Conservation (phyloP, 2,888 invertebrate species). For the Chrysolina oricalcia region DNA sequence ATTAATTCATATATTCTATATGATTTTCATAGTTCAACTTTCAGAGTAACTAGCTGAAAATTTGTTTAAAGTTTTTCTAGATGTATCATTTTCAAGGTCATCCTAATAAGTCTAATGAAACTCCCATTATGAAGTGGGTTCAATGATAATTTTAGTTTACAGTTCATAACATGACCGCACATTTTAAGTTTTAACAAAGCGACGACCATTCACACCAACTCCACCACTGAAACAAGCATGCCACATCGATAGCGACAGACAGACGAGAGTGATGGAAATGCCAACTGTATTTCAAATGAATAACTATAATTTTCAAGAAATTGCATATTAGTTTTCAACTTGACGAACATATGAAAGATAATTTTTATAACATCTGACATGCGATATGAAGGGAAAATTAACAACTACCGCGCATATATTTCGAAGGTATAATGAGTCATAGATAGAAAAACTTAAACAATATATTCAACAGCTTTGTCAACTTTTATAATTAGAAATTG, state of each 20-base stretch:
- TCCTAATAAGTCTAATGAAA: too few species aligned
- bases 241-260: neutral
- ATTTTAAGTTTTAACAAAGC: too few species aligned
- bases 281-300: neutral
- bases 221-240: neutral
- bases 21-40: too few species aligned
- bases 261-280: neutral
- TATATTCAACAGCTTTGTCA: neutral
- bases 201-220: too few species aligned
- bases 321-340: neutral
- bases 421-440: neutral
- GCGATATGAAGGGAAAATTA: neutral
- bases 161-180: too few species aligned
- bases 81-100: too few species aligned
- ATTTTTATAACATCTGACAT: constrained; percentile 12
- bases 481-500: neutral
- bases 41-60: too few species aligned
- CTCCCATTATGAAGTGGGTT: too few species aligned
- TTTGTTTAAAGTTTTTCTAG: too few species aligned
- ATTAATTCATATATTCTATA: too few species aligned
- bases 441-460: neutral
- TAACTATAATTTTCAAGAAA: neutral
- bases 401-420: neutral
- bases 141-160: too few species aligned
- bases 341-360: neutral